Evolutionary conservation across 2,113 vertebrate species (phyloP).

Genomic region (Emberiza fucata): DNA sequence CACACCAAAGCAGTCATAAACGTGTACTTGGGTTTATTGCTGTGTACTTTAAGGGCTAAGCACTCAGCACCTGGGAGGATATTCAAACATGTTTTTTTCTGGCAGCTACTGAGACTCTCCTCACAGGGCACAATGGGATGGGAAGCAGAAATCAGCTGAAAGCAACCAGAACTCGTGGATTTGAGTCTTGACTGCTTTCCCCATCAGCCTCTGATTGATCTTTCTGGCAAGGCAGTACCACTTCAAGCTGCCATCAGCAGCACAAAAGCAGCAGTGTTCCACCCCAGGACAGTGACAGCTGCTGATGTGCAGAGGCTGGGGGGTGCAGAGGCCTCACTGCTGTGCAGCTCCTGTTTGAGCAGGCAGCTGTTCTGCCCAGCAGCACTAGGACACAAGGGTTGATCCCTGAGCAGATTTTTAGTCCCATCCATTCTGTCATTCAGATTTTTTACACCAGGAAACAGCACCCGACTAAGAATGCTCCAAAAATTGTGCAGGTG

Average conservation of each 20-base stretch:
- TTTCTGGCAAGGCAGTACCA: neutral
- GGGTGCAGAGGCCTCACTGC: neutral
- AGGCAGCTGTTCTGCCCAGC: constrained; percentile 29
- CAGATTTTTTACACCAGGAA: neutral
- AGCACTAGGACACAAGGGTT: neutral
- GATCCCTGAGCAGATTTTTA: neutral
- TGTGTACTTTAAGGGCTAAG: neutral
- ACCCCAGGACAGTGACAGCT: neutral
- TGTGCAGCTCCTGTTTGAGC: neutral
- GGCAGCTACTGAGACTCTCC: neutral
- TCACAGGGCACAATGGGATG: neutral
- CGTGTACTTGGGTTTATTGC: neutral
- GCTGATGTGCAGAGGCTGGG: neutral
- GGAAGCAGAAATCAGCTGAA: neutral
- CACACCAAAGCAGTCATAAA: neutral
- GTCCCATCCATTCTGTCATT: neutral
- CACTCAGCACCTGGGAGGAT: neutral
- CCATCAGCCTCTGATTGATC: neutral
- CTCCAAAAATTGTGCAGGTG: neutral
- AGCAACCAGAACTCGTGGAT: neutral
- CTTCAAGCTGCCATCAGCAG: constrained; percentile 4
- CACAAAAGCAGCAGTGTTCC: constrained; percentile 14
- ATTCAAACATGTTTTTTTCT: neutral
- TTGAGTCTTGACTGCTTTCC: neutral
- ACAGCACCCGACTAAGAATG: neutral